Evolutionary conservation across 2,888 invertebrate species (phyloP).

Genomic region (Allophyes oxyacanthae): DNA sequence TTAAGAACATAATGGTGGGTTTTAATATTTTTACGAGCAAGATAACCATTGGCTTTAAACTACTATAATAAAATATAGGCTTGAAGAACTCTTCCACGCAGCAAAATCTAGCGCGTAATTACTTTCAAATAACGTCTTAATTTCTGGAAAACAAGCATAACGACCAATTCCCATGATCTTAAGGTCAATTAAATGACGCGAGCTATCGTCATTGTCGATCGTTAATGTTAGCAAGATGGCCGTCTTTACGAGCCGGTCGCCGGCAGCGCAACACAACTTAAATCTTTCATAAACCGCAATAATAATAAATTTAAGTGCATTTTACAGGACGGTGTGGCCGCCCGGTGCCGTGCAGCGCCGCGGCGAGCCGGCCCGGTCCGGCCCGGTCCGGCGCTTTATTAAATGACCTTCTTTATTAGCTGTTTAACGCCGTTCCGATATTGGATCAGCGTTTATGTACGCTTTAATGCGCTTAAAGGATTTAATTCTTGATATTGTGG

Average conservation of each 20-base stretch:
- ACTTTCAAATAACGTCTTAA: constrained; percentile 19
- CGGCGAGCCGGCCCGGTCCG: constrained; percentile 48
- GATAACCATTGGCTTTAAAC: no score
- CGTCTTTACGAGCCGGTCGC: constrained; percentile 18
- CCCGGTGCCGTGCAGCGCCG: constrained; percentile 48
- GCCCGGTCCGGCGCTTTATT: constrained; percentile 51
- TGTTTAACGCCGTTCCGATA: constrained; percentile 58
- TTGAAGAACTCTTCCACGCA: background rate
- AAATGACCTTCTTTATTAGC: constrained; percentile 59
- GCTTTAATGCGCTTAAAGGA: constrained; percentile 49
- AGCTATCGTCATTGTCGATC: constrained; percentile 18
- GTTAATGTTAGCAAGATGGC: constrained; percentile 23
- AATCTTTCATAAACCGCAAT: constrained; percentile 55
- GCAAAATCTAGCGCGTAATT: background rate
- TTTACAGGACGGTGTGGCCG: constrained; percentile 45
- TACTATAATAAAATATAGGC: no score
- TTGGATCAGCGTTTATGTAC: constrained; percentile 54
- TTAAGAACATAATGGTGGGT: no score
- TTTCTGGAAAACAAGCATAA: constrained; percentile 9
- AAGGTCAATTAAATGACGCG: constrained; percentile 29
- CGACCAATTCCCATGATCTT: constrained; percentile 21
- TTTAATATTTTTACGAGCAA: no score
- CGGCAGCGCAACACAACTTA: constrained; percentile 22
- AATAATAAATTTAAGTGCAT: constrained; percentile 60
- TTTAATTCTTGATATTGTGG: constrained; percentile 50